phyloP scores from a whole-genome alignment of 2,113 vertebrate species.

The Panthera uncia region DNA sequence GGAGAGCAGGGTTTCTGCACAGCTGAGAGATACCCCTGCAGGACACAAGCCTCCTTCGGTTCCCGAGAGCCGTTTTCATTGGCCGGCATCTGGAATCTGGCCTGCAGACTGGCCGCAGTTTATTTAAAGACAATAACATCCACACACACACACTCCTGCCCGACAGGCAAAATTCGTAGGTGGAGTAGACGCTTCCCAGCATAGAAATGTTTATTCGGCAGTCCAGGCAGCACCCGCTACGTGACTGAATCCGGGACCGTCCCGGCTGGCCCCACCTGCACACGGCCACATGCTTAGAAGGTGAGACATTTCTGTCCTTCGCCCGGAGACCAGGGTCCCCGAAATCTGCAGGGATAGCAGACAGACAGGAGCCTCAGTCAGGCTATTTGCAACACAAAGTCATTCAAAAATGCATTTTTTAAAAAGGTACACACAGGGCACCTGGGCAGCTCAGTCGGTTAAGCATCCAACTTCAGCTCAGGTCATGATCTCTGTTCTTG shows the following conservation, averaged over 20 bases:
- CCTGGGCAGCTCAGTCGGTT: no score
- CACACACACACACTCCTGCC: neutral
- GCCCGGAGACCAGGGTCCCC: neutral
- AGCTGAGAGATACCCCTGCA: neutral
- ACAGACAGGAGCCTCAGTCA: neutral
- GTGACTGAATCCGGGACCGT: neutral
- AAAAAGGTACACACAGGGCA: no score
- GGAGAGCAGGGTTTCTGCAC: neutral
- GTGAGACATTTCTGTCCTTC: fast-evolving
- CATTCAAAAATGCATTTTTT: neutral
- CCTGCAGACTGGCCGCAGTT: neutral
- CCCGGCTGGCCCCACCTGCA: neutral
- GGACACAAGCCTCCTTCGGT: no score
- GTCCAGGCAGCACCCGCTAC: neutral
- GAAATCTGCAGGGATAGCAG: neutral
- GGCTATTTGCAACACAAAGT: neutral
- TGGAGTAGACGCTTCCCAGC: neutral
- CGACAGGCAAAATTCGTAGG: constrained; percentile 49
- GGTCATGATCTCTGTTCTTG: no score
- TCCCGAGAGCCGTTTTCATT: no score
- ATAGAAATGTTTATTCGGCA: neutral
- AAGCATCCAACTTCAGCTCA: no score
- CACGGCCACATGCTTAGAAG: fast-evolving
- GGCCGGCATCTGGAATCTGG: neutral
- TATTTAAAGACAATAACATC: constrained; percentile 68